These are phyloP conservation scores for Pantala flavescens DNA, from an alignment of 1,140 invertebrate genomes.

Conservation along the genomic window DNA sequence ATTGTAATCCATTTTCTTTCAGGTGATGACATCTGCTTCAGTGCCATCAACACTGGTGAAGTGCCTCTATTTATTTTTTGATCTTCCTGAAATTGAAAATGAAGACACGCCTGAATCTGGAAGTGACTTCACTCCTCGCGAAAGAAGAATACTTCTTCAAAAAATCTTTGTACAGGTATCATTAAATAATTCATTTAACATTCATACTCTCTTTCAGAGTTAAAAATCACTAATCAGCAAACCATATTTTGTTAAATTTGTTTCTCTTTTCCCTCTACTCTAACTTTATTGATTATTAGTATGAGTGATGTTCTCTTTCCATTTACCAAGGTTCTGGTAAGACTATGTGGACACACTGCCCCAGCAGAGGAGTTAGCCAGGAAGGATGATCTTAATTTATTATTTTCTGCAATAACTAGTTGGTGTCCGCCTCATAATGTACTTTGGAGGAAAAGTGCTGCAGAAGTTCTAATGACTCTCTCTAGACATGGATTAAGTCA, in stretches of 20 bases:
- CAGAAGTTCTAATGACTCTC: constrained; percentile 91
- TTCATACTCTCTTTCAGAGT: constrained; percentile 12
- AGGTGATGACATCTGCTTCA: constrained; percentile 90
- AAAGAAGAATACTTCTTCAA: constrained; percentile 83
- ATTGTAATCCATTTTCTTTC: constrained; percentile 4
- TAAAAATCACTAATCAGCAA: background rate
- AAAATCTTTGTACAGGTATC: constrained; percentile 91
- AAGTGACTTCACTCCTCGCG: constrained; percentile 82
- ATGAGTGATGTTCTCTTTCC: no score
- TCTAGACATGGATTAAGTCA: constrained; percentile 87
- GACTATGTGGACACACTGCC: constrained; percentile 81
- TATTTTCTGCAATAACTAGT: constrained; percentile 94
- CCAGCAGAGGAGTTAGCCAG: constrained; percentile 92
- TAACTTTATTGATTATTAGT: no score
- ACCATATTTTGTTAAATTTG: no score
- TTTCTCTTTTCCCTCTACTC: no score
- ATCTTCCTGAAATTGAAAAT: constrained; percentile 70
- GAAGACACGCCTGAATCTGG: constrained; percentile 43
- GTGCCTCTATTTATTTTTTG: constrained; percentile 97
- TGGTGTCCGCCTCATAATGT: constrained; percentile 86
- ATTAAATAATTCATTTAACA: constrained; percentile 22
- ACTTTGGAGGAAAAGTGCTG: constrained; percentile 93
- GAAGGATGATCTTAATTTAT: constrained; percentile 89
- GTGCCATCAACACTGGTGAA: constrained; percentile 97
- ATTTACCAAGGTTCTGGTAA: constrained; percentile 64